Evolutionary conservation across 1,140 invertebrate species (phyloP), one percentile per base, ranked within the genome.

Genomic region (Drosophila ficusphila): DNA sequence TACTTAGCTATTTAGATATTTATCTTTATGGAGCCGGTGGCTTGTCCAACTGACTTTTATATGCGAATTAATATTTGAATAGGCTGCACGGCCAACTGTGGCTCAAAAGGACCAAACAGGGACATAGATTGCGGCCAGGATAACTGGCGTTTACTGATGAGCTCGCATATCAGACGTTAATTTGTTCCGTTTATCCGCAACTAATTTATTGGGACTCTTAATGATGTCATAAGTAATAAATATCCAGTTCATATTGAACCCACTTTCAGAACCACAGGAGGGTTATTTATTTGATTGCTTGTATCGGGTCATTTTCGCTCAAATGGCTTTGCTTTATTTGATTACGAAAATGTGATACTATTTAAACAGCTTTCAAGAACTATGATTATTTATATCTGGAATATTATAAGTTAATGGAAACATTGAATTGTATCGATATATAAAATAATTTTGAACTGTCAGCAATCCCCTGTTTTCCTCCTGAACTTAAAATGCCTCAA

Each of bases 1-100:
- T 72, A 72, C 68, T 61, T 41, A 48, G 68, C 68, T 51, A 72
- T 72, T 72, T 72, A 69, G 65, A 69, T 69, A 69, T 69, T 69
- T 69, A 69, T 69, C 65, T 69, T 69, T 69, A 69, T 69, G 62
- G 41, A 21, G 64, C n/a, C n/a, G n/a, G n/a, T n/a, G n/a, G n/a
- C 60, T 67, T 67, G 64, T 69, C 64, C 65, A 54, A 69, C 64
- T 69, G 65, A 69, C 65, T 69, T 69, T 69, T 69, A 69, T 69
- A 52, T 67, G 64, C 44, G 64, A 65, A 67, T 67, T 67, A 67
- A 67, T 67, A 67, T 67, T 67, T 67, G 46, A 67, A 52, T 41
- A 67, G 60, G 60, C 9, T 48, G 62, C 60, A 42, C 21, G 14
- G 56, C 27, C 60, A 67, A 25, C 33, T 25, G 19, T 27, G 42